Evolutionary conservation across 2,113 vertebrate species (phyloP).

Genomic region (Oryzias curvinotus): DNA sequence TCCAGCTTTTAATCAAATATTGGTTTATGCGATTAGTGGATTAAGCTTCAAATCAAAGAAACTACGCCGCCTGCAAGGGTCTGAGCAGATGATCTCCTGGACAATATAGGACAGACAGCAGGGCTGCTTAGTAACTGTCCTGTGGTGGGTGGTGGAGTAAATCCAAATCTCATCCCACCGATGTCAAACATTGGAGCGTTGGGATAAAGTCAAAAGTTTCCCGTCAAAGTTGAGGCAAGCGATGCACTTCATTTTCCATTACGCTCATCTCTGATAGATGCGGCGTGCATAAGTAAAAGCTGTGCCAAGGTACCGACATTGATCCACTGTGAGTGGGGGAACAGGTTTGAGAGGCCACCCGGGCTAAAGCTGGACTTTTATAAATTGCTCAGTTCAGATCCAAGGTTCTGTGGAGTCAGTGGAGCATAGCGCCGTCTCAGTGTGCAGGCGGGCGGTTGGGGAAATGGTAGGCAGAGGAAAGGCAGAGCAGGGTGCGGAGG

Average conservation of each 20-base stretch:
- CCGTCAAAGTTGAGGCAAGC: constrained; percentile 42
- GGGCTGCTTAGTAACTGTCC: constrained; percentile 40
- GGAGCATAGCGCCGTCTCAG: constrained; percentile 48
- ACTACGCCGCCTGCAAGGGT: constrained; percentile 15
- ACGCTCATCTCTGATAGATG: constrained; percentile 68
- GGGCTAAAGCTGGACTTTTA: constrained; percentile 50
- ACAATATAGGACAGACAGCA: constrained; percentile 44
- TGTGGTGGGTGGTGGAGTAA: constrained; percentile 30
- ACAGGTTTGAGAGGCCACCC: constrained; percentile 36
- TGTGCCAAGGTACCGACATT: constrained; percentile 72
- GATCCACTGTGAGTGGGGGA: constrained; percentile 57
- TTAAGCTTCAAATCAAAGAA: constrained; percentile 50
- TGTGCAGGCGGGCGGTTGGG: neutral
- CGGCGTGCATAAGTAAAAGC: constrained; percentile 67
- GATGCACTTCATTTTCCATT: constrained; percentile 66
- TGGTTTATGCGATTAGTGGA: constrained; percentile 52
- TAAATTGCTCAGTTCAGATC: constrained; percentile 67
- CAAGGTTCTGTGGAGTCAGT: constrained; percentile 42
- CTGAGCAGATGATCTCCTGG: constrained; percentile 42
- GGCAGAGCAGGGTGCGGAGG: constrained; percentile 5
- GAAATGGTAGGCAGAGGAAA: constrained; percentile 4
- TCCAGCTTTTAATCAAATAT: constrained; percentile 59
- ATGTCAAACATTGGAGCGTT: constrained; percentile 18
- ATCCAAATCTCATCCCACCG: constrained; percentile 44
- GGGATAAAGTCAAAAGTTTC: constrained; percentile 63